Base-by-base conservation (phyloP, 2,888 invertebrate species). In the Urechis unicinctus region DNA sequence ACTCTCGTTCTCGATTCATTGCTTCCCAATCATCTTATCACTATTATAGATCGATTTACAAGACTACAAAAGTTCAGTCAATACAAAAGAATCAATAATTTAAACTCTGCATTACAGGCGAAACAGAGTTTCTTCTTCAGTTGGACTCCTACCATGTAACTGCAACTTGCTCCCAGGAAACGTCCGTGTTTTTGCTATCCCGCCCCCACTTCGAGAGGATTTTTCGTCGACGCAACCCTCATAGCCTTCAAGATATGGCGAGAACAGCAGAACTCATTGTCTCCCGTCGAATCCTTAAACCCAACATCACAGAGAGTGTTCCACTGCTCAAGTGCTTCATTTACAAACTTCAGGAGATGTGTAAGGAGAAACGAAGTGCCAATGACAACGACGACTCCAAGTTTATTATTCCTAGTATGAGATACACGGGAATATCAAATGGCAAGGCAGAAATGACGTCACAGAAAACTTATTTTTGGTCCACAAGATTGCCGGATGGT, bases 171-270 rank as follows among this genome's bases (percentile, higher is more conserved):
- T 56, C 61, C n/a, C 55, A 51, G 42, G 61, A 61, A 52, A 61
- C 61, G 9, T 46, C 51, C 6, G 57, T 60, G 17, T 59, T 61
- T 57, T 42, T 50, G 13, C 53, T 61, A 2, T 26, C 45, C 51
- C 48, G 46, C 43, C 42, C 46, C 5, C 61, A 61, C 55, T 61
- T 61, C 46, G 61, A 61, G 17, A 52, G 61, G 0, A 57, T 61
- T 22, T 61, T 61, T 46, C 31, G 41, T 24, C 24, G 49, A 3
- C 55, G 56, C 25, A 58, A 58, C 49, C 58, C 58, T 9, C 26
- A 48, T 21, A 57, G 55, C n/a, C 22, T 57, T 2, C 41, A 45
- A 22, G 47, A 45, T 22, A 50, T 61, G 54, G 52, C 48, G 36
- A 25, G 36, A 21, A 53, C 41, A 31, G 5, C 53, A 30, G 61